phyloP scores from a whole-genome alignment of 2,888 invertebrate species.

The Parelbella ahira region DNA sequence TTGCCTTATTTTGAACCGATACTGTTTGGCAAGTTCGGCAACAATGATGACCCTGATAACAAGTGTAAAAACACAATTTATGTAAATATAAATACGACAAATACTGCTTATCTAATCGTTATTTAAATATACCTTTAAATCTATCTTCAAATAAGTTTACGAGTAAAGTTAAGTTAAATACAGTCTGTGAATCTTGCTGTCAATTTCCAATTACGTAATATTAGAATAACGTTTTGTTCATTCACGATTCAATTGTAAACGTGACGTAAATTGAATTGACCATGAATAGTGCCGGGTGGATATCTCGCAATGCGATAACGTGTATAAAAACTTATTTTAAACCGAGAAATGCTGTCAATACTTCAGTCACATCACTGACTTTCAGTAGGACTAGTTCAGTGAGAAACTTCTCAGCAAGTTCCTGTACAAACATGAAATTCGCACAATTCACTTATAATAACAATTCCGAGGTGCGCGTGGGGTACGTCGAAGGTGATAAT shows the following conservation, averaged over 20 bases:
- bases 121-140: no score
- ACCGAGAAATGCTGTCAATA: constrained; percentile 35
- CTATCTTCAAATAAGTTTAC: no score
- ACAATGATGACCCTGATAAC: no score
- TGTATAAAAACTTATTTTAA: constrained; percentile 41
- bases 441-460: constrained; percentile 83
- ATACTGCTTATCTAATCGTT: no score
- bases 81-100: no score
- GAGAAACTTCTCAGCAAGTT: constrained; percentile 46
- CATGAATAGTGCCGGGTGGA: constrained; percentile 43
- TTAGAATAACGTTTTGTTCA: constrained; percentile 4
- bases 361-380: constrained; percentile 27
- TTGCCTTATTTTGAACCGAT: no score
- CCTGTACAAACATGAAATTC: constrained; percentile 81
- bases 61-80: no score
- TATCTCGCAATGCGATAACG: constrained; percentile 41
- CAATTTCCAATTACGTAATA: no score
- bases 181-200: no score
- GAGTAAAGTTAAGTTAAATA: no score
- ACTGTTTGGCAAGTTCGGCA: no score
- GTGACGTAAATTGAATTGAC: constrained; percentile 39
- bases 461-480: constrained; percentile 83
- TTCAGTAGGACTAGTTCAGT: constrained; percentile 13
- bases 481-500: constrained; percentile 82
- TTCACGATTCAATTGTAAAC: constrained; percentile 4